Base-by-base conservation (phyloP, 2,888 invertebrate genomes). In the Tholera decimalis region DNA sequence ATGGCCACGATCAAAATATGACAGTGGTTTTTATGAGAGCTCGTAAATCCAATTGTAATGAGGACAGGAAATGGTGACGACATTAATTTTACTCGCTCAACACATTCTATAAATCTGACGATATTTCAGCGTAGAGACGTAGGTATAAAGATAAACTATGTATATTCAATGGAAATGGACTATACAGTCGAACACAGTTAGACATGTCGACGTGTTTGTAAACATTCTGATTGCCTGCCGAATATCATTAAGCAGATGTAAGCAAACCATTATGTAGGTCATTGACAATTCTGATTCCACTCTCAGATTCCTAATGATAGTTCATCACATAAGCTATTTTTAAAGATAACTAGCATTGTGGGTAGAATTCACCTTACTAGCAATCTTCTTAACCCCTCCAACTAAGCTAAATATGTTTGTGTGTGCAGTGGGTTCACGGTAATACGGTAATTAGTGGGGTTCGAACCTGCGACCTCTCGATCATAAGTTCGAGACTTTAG, bases 201-300 rank as follows among this genome's bases (percentile, higher is more conserved):
- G 54, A 58, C 15, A 30, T 33, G 15, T 26, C 30, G 39, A 71
- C 22, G 49, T 44, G 41, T 56, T 53, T 66, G 50, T 73, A 71
- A 66, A 73, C 67, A 73, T 46, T 55, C 39, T 22, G 26, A 41
- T 37, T 49, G 37, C 18, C 26, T 20, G 26, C 18, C 47, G 58
- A 71, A 44, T 54, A 50, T 58, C 53, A 49, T 9, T 37, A 43
- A 30, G 18, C 64, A 72, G 56, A 47, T 37, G 56, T 56, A 43
- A 63, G 28, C 28, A 26, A 59, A 26, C 13, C n/a, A n/a, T n/a
- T 24, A 20, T 7, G 9, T 56, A 35, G 9, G n/a, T n/a, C n/a
- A n/a, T n/a, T n/a, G n/a, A n/a, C n/a, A n/a, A n/a, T n/a, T n/a
- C n/a, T n/a, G n/a, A n/a, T n/a, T n/a, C n/a, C n/a, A 68, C 28